Evolutionary conservation across 2,888 invertebrate genomes (phyloP), one percentile per base, ranked within the genome.

Genomic region (Nyleta sp.): DNA sequence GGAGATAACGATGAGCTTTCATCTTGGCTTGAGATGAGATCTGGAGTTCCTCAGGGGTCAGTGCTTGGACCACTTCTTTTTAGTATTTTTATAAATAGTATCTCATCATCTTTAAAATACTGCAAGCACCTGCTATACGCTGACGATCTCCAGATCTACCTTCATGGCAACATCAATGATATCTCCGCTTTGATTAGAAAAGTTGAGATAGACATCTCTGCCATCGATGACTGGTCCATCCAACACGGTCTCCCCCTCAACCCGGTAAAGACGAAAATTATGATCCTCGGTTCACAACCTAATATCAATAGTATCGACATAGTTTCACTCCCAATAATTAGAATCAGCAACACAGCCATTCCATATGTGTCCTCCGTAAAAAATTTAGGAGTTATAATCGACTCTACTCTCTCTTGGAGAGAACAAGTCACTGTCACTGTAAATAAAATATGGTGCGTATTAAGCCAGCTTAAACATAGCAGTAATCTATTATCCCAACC

Each of bases 371-470:
- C 2, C 1, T 4, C 5, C 6, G 48, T 11, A 1, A 24, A 24
- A 48, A 48, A 24, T 24, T 13, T 48, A 13, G 48, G 48, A 6
- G 48, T 48, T n/a, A n/a, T 48, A 5, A n/a, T 48, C 13, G 48
- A 48, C n/a, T n/a, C 13, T 22, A 24, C 24, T 24, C 6, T 48
- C 3, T n/a, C 24, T 4, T 48, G 22, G 22, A n/a, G 2, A 6
- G 1, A 2, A 2, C 48, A 48, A 5, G n/a, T 48, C 1, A 24
- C 6, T 11, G n/a, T n/a, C 1, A 11, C n/a, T 4, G 11, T 24
- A 1, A 1, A 11, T 3, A 48, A 13, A 24, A 11, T 48, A 22
- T 48, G 48, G 48, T 13, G 2, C 3, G 3, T 1, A 4, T 24
- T 48, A 6, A 22, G 24, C 4, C 48, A 48, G n/a, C 3, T 48